Evolutionary conservation across 2,113 vertebrate genomes (phyloP), one percentile per base, ranked within the genome.

Genomic region (Piaya cayana): DNA sequence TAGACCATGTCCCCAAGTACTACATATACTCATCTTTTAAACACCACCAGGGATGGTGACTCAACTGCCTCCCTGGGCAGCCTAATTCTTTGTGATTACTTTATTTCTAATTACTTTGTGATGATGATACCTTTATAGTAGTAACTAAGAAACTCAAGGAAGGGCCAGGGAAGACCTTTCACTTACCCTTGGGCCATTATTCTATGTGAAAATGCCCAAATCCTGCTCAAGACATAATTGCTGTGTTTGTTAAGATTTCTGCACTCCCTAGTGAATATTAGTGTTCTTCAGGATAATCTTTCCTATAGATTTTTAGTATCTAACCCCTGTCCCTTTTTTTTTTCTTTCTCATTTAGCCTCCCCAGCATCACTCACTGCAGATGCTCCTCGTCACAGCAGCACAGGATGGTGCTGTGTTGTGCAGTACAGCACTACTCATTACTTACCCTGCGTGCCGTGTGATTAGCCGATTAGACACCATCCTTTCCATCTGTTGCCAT

Each of bases 381-480:
- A 56, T 14, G n/a, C 8, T 80, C 29, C 45, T 43, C 2, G 1
- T 36, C 72, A 10, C 50, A 39, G 49, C 62, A 70, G 68, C 58
- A 20, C 3, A 0, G 58, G 42, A 52, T 1, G 2, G 14, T 17
- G 58, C 52, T 1, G 1, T 4, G 50, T 21, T 36, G 19, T 17
- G 68, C 14, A 0, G 72, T 6, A 15, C 1, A 0, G 21, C 58
- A 47, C 18, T 4, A 3, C 68, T 80, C 45, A 5, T 45, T 21
- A 21, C 62, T 45, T 75, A 56, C 27, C 42, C 27, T 0, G 1
- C 3, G 53, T 3, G 1, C 63, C 10, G 43, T 62, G 7, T 6
- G 17, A 69, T 69, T 23, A 72, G 27, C n/a, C 8, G 3, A 55
- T 50, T 50, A 74, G 62, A 60, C 58, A 81, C 25, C 62, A 34